Percentiles rank a stretch among this genome's conserved stretches.
phyloP scores from a whole-genome alignment of 2,888 invertebrate species.

The Schizaphis graminum region DNA sequence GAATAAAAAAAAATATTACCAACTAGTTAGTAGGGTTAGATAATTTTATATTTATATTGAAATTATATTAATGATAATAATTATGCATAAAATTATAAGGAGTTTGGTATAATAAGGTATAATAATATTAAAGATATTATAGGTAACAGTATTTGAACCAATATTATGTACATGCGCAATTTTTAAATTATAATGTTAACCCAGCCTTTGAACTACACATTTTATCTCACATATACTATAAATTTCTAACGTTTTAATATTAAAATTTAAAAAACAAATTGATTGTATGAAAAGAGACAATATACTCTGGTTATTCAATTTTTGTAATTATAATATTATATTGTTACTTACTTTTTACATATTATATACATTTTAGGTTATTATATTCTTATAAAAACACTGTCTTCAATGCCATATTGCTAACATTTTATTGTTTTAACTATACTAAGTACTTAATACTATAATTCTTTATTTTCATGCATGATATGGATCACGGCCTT shows the following conservation, averaged over 20 bases:
- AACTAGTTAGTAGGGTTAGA: not conserved
- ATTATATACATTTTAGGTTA: not conserved
- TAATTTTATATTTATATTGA: not conserved
- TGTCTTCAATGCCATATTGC: not conserved
- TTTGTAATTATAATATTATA: not conserved
- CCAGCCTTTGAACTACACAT: not conserved
- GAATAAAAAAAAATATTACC: not conserved
- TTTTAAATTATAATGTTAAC: not conserved
- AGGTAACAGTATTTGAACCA: not conserved
- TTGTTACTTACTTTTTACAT: not conserved
- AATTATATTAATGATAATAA: not conserved
- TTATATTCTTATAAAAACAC: not conserved
- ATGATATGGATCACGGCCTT: constrained; percentile 14
- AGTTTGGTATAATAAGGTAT: not conserved
- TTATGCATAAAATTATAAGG: not conserved
- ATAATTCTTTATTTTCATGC: not conserved
- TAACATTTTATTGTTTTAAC: not conserved
- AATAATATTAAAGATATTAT: not conserved
- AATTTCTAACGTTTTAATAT: not conserved
- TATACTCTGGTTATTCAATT: not conserved
- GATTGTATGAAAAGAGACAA: not conserved
- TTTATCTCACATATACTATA: not conserved
- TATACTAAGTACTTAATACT: not conserved
- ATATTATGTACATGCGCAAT: not conserved
- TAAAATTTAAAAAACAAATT: not conserved